These are phyloP conservation scores for Protophormia terraenovae DNA, from an alignment of 2,888 invertebrate genomes.

Conservation along the genomic window DNA sequence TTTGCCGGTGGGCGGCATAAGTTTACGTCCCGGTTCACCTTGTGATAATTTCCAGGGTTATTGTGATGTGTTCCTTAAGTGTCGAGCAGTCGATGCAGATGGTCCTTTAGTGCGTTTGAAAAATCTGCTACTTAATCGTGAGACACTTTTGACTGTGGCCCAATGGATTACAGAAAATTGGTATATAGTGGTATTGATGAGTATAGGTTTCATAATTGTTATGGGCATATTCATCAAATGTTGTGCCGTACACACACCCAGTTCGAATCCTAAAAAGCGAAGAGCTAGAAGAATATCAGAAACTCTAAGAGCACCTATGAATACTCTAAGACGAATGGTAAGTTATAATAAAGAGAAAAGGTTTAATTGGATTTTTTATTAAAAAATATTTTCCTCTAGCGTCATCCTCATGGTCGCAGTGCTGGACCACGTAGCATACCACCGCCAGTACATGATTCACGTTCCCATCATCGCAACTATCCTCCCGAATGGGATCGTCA, in stretches of 20 bases:
- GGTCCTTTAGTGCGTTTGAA: constrained; percentile 98
- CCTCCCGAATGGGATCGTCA: constrained; percentile 80
- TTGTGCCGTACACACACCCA: constrained; percentile 99
- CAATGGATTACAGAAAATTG: constrained; percentile 97
- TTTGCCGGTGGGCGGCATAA: constrained; percentile 90
- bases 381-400: constrained; percentile 73
- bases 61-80: constrained; percentile 99
- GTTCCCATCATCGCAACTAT: constrained; percentile 75
- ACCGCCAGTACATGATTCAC: constrained; percentile 82
- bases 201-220: constrained; percentile 94
- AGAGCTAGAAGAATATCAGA: constrained; percentile 97
- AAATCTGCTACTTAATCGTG: constrained; percentile 95
- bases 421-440: constrained; percentile 82
- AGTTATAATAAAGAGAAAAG: constrained; percentile 68
- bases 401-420: constrained; percentile 80
- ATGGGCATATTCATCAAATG: constrained; percentile 99
- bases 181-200: constrained; percentile 97
- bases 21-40: constrained; percentile 96
- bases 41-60: constrained; percentile 99
- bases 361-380: neutral
- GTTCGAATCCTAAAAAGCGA: constrained; percentile 98
- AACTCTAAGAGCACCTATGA: constrained; percentile 94
- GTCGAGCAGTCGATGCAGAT: constrained; percentile 98
- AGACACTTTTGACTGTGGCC: constrained; percentile 92
- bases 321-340: constrained; percentile 94